A percentile compares a stretch with the other conserved stretches of the same genome.
These are phyloP conservation scores for Gracilinanus agilis DNA, from an alignment of 2,113 vertebrate species.

Conservation along the genomic window DNA sequence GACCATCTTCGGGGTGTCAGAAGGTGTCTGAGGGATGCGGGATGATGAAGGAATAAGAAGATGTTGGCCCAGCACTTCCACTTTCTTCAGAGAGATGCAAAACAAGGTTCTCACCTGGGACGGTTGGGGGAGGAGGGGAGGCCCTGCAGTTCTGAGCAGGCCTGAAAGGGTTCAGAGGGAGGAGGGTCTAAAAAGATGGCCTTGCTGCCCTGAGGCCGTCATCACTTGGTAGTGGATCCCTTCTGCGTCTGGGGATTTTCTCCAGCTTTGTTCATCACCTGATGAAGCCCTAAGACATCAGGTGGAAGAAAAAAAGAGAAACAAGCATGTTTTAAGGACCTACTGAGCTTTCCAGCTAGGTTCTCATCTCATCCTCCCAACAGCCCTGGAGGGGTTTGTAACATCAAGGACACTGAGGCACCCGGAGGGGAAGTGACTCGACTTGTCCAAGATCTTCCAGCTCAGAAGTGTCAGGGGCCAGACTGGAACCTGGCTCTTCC, in stretches of 20 bases:
- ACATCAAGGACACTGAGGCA: not conserved
- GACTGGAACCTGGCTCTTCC: not conserved
- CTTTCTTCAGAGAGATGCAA: no score
- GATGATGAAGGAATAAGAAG: no score
- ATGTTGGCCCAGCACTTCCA: no score
- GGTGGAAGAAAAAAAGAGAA: no score
- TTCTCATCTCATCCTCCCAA: constrained; percentile 22
- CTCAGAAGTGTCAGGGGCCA: constrained; percentile 6
- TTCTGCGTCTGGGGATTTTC: not conserved
- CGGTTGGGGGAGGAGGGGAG: no score
- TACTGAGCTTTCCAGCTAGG: not conserved
- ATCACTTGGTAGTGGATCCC: no score
- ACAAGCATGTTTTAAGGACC: not conserved
- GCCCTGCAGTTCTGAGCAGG: no score
- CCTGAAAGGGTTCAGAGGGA: no score
- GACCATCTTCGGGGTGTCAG: not conserved
- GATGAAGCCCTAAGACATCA: no score
- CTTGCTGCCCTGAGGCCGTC: no score
- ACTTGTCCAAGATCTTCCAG: not conserved
- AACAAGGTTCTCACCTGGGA: no score
- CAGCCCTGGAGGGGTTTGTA: not conserved
- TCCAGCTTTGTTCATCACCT: not conserved
- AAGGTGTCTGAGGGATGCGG: not conserved
- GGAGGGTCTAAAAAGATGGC: no score
- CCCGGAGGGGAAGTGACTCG: not conserved